A percentile compares a stretch with the other conserved stretches of the same genome.
These are phyloP conservation scores for Sminthurinus aureus DNA, from an alignment of 2,888 invertebrate genomes.

Conservation along the genomic window DNA sequence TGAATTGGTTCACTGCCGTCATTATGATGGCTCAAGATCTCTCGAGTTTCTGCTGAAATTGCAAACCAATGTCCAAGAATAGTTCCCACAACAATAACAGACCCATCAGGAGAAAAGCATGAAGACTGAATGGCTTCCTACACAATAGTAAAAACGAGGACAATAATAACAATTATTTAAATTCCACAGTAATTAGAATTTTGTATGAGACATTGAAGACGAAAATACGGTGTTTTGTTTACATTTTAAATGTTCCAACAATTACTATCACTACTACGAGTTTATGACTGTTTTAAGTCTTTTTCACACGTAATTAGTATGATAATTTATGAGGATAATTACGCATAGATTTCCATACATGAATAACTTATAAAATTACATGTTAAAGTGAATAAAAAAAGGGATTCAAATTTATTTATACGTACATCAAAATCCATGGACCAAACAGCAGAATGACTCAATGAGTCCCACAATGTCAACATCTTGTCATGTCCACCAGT, in stretches of 20 bases:
- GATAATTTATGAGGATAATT: no score
- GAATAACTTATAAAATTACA: no score
- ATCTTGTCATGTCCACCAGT: slow-evolving; percentile 83
- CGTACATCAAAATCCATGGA: slow-evolving; percentile 81
- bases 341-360: no score
- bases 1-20: slow-evolving; percentile 73
- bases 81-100: slow-evolving; percentile 79
- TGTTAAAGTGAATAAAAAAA: no score
- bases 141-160: slow-evolving; percentile 33
- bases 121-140: slow-evolving; percentile 86
- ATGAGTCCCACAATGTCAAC: slow-evolving; percentile 87
- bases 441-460: slow-evolving; percentile 88
- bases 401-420: no score
- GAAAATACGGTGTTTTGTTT: no score
- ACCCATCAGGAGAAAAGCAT: slow-evolving; percentile 81
- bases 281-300: no score
- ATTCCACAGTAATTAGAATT: no score
- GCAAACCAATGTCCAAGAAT: slow-evolving; percentile 83
- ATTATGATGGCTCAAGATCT: slow-evolving; percentile 72
- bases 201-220: no score
- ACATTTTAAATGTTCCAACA: no score
- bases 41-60: slow-evolving; percentile 79
- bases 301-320: no score
- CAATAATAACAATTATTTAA: not conserved
- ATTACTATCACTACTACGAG: no score